A percentile compares a stretch with the other conserved stretches of the same genome.
Evolutionary conservation across 2,797 vertebrate genomes (phyloP).

Genomic region (Petrocephalus sullivani): DNA sequence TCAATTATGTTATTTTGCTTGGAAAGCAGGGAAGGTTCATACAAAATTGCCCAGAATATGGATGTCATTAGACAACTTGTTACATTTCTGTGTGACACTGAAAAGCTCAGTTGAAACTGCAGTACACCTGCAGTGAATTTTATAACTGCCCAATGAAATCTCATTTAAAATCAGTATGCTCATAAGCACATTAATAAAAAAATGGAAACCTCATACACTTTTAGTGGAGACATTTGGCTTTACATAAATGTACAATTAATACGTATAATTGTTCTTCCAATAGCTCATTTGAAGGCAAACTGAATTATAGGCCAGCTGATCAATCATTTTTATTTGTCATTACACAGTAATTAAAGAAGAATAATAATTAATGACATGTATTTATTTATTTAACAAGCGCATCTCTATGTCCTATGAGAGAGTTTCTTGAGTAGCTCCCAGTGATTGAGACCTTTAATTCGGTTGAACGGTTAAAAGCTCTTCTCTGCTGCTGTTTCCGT

Average conservation of each 20-base stretch:
- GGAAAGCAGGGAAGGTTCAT: not conserved
- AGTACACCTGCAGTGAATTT: not conserved
- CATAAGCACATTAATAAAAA: not conserved
- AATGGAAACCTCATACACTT: not conserved
- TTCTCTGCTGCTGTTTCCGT: not conserved
- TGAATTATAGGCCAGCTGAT: not conserved
- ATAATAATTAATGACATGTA: not conserved
- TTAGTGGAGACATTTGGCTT: not conserved
- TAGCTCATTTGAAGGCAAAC: not conserved
- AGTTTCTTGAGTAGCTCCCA: not conserved
- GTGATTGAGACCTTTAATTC: not conserved
- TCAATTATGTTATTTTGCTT: not conserved
- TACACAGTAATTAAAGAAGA: not conserved
- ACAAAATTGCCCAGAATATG: not conserved
- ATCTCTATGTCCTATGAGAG: not conserved
- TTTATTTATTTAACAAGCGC: not conserved
- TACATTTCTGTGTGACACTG: not conserved
- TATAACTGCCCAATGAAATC: conserved; percentile 35
- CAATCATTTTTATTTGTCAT: not conserved
- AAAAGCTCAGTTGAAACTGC: conserved; percentile 6
- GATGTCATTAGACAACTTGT: not conserved
- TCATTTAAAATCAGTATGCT: conserved; percentile 18
- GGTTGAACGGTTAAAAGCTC: not conserved
- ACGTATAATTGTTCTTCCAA: not conserved
- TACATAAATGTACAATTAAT: not conserved